Evolutionary conservation across 1,140 invertebrate species (phyloP), one percentile per base, ranked within the genome.

Genomic region (Phocides pigmalion): DNA sequence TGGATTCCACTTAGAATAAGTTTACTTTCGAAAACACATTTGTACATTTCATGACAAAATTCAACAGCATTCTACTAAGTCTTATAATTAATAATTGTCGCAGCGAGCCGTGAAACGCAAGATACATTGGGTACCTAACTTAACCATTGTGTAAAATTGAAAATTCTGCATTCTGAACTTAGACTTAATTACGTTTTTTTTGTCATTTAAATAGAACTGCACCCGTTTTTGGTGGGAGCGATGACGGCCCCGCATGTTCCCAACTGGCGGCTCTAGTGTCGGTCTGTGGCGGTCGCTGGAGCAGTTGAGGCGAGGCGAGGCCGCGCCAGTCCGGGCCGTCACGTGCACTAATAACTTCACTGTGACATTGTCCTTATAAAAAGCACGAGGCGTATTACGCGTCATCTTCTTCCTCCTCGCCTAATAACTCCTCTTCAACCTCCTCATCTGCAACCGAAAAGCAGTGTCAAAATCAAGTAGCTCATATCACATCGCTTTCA

Each of bases 391-490:
- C 89, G 81, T 92, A 92, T 92, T 92, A 92, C 91, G 92, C 93
- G 76, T 94, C 94, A 50, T 92, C 93, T 78, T 94, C 94, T 69
- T 92, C 93, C 67, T 94, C 93, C 74, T 93, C 94, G 87, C 92
- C 76, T 92, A 89, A 76, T 82, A 92, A 71, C 65, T 92, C 91
- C 49, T 92, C 91, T 59, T 92, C 91, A 15, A 89, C 93, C 51
- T 94, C 94, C 39, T 94, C 94, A 50, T 94, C 94, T 94, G 89
- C 56, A 93, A 94, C 16, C 73, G 77, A 86, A 79, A 76, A 53
- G 15, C 0, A 1, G 14, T 42, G 19, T 42, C 37, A 56, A 41
- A 11, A 70, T 72, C 5, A 28, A 28, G 0, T 6, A 28, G 25
- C 25, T 28, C 25, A 0, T 11, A 8, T 32, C 2, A 11, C 8